phyloP scores from a whole-genome alignment of 2,888 invertebrate species.

The Cataglyphis cursor region DNA sequence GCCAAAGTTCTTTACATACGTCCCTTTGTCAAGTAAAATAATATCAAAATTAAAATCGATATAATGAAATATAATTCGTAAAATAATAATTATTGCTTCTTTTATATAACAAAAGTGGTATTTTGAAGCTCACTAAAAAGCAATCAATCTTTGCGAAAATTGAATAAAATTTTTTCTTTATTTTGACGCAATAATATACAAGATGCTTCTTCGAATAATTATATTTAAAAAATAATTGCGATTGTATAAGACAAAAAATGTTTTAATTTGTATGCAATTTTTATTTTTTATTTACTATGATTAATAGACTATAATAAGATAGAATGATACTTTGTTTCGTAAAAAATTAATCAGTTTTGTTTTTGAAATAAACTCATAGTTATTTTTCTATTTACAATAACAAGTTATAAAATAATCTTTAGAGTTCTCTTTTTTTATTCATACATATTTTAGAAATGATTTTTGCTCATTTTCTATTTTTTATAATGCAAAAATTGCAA shows the following conservation, averaged over 20 bases:
- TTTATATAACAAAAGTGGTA: neutral
- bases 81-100: neutral
- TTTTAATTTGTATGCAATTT: neutral
- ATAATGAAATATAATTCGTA: neutral
- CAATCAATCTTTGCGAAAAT: neutral
- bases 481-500: neutral
- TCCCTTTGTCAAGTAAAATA: conserved; percentile 4
- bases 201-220: neutral
- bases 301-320: neutral
- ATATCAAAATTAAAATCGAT: conserved; percentile 14
- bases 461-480: neutral
- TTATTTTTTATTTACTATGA: neutral
- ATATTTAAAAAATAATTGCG: conserved; percentile 8
- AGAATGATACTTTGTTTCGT: neutral
- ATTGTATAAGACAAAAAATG: neutral
- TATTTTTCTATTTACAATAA: neutral
- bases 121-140: neutral
- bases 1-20: conserved; percentile 28
- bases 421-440: neutral
- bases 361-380: neutral
- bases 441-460: neutral
- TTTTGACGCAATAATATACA: conserved; percentile 1
- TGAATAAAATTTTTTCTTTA: neutral
- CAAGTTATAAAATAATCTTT: neutral
- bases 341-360: neutral